Evolutionary conservation across 2,797 vertebrate species (phyloP).

Genomic region (Atherinosoma microstoma): DNA sequence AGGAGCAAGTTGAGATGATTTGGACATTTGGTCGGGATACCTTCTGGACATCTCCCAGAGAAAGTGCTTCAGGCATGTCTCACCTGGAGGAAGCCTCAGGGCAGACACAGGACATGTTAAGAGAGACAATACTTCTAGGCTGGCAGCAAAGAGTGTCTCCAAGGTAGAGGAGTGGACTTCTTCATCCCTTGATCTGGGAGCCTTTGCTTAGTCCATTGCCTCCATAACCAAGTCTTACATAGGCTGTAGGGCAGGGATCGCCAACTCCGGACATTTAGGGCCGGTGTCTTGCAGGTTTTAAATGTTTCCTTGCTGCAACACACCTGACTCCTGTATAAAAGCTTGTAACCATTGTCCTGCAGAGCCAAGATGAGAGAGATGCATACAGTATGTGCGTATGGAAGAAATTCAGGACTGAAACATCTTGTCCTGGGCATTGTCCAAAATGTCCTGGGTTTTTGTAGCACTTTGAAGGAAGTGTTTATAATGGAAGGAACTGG

Average conservation of each 20-base stretch:
- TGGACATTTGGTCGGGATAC: not conserved
- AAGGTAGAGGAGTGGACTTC: too few relatives aligned
- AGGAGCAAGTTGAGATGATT: not conserved
- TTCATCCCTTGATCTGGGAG: too few relatives aligned
- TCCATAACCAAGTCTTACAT: not conserved
- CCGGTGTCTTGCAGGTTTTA: too few relatives aligned
- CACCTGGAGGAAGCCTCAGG: not conserved
- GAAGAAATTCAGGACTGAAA: not conserved
- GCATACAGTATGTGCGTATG: not conserved
- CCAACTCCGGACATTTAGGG: too few relatives aligned
- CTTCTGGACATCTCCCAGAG: not conserved
- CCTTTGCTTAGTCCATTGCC: not conserved
- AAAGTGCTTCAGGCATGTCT: not conserved
- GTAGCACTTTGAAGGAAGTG: too few relatives aligned
- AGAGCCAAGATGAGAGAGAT: not conserved
- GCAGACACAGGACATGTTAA: not conserved
- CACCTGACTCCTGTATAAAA: too few relatives aligned
- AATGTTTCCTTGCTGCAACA: too few relatives aligned
- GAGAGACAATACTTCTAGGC: not conserved
- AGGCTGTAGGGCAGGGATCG: not conserved
- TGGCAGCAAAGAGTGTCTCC: too few relatives aligned
- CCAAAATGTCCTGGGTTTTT: not conserved
- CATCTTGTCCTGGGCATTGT: too few relatives aligned
- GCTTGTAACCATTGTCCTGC: too few relatives aligned
- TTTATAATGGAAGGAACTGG: not conserved